phyloP scores from a whole-genome alignment of 1,140 invertebrate genomes.

The Olivierus martensii region DNA sequence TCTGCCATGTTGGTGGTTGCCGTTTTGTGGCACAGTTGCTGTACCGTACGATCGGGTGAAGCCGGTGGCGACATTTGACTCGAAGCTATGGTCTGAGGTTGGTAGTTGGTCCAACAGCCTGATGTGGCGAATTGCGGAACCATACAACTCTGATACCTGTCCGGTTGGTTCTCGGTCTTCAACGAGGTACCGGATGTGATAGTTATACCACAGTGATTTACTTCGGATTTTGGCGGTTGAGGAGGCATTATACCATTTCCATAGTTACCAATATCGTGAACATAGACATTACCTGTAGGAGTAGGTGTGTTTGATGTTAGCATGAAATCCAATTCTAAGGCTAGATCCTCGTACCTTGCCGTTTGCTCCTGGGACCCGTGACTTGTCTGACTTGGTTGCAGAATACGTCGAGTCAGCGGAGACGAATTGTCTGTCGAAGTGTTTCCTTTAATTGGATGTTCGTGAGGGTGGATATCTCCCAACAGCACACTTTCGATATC shows the following conservation, averaged over 20 bases:
- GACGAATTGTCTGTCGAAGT: not conserved
- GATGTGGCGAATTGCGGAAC: not conserved
- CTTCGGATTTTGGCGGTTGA: not conserved
- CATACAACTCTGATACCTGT: not conserved
- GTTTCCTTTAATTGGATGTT: slow-evolving; percentile 8
- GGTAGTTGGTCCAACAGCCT: not conserved
- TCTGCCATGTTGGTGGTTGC: slow-evolving; percentile 1
- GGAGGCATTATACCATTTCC: not conserved
- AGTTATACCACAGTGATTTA: too few relatives aligned
- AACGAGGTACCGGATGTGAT: too few relatives aligned
- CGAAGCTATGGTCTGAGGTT: not conserved
- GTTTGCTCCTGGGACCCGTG: not conserved
- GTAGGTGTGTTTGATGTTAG: not conserved
- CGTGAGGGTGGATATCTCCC: slow-evolving; percentile 24
- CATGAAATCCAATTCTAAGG: not conserved
- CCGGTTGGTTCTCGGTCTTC: too few relatives aligned
- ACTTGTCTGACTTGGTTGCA: not conserved
- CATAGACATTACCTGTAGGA: not conserved
- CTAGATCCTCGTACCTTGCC: not conserved
- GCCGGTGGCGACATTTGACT: slow-evolving; percentile 22
- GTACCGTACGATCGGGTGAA: slow-evolving; percentile 16
- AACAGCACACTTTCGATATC: slow-evolving; percentile 37
- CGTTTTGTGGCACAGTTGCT: slow-evolving; percentile 7
- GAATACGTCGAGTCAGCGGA: not conserved
- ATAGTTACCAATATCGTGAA: not conserved